phyloP scores from a whole-genome alignment of 2,113 vertebrate genomes.

The Odontophorus gujanensis region DNA sequence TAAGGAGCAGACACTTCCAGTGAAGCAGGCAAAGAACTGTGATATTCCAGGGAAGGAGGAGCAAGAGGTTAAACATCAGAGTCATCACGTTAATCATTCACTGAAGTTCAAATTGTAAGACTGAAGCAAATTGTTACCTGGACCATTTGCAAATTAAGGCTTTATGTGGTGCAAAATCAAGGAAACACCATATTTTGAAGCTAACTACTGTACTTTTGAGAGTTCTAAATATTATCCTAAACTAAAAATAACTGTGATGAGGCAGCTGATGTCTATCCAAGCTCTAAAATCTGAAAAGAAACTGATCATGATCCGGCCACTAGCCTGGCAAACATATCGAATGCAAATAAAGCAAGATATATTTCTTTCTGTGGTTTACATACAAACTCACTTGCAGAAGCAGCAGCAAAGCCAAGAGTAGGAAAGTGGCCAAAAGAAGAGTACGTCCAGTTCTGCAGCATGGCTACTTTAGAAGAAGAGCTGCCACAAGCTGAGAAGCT shows the following conservation, averaged over 20 bases:
- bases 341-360: not conserved
- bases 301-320: slow-evolving; percentile 12
- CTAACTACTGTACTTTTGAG: not conserved
- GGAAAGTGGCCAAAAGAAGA: slow-evolving; percentile 21
- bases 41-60: not conserved
- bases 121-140: not conserved
- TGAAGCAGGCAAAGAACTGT: not conserved
- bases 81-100: not conserved
- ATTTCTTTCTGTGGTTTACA: not conserved
- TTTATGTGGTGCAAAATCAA: not conserved
- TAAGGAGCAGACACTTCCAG: not conserved
- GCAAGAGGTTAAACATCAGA: not conserved
- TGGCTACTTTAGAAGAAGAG: not conserved
- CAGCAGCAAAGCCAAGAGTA: slow-evolving; percentile 22
- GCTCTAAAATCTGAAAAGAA: not conserved
- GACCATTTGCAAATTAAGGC: not conserved
- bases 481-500: not conserved
- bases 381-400: not conserved
- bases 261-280: not conserved
- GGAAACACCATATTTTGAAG: not conserved
- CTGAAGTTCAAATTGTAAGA: not conserved
- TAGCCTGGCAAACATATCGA: slow-evolving; percentile 13
- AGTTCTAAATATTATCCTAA: not conserved
- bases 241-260: slow-evolving; percentile 10
- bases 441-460: not conserved